These are phyloP conservation scores for Phyllostomus hastatus DNA, from an alignment of 2,113 vertebrate genomes.

Conservation along the genomic window DNA sequence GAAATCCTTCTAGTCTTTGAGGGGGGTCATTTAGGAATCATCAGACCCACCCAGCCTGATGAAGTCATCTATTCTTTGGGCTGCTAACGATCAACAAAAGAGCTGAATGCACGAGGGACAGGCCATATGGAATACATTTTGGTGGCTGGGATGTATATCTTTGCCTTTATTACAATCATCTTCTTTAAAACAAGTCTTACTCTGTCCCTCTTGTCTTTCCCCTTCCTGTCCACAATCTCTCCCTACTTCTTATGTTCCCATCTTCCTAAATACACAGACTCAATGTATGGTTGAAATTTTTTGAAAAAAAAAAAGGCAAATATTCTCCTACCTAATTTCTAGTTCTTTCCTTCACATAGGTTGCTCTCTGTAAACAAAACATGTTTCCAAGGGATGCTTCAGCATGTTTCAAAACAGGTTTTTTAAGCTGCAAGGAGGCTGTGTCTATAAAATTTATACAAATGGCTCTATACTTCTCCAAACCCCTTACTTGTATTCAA, in stretches of 20 bases:
- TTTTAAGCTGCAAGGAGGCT: background rate
- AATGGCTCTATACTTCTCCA: background rate
- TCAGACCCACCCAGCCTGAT: constrained; percentile 10
- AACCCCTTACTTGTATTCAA: background rate
- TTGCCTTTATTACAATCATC: background rate
- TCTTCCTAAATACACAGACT: background rate
- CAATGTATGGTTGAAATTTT: background rate
- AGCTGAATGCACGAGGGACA: background rate
- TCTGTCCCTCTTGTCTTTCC: background rate
- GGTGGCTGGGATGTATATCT: background rate
- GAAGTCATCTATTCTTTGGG: constrained; percentile 63
- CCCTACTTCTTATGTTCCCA: background rate
- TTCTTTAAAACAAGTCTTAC: constrained; percentile 42
- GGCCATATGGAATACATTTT: constrained; percentile 61
- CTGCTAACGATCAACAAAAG: constrained; percentile 37
- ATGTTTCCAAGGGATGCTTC: background rate
- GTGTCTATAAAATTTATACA: background rate
- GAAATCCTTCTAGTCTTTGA: constrained; percentile 62
- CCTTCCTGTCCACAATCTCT: background rate
- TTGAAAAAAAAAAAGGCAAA: background rate
- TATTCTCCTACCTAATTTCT: background rate
- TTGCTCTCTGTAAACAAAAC: background rate
- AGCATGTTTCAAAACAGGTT: background rate
- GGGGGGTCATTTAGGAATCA: constrained; percentile 46
- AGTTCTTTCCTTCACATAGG: background rate